These are phyloP conservation scores for Myzus persicae DNA, from an alignment of 1,140 invertebrate genomes.

Conservation along the genomic window DNA sequence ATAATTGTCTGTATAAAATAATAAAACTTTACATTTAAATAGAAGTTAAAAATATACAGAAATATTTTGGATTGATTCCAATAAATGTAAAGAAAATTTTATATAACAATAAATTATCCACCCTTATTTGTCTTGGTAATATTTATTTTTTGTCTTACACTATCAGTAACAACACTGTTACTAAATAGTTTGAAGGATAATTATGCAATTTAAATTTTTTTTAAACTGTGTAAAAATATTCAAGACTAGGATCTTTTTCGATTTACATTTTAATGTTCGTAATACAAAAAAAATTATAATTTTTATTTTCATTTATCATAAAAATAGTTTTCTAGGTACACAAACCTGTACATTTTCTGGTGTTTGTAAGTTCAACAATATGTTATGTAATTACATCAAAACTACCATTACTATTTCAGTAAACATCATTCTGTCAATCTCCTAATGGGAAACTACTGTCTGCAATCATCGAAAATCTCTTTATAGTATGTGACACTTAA, in stretches of 20 bases:
- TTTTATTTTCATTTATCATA: not conserved
- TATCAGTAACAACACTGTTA: not conserved
- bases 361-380: not conserved
- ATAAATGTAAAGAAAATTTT: not conserved
- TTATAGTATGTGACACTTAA: no score
- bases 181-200: not conserved
- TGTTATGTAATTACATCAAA: not conserved
- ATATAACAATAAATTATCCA: not conserved
- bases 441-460: no score
- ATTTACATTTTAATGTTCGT: not conserved
- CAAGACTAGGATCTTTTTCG: not conserved
- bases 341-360: not conserved
- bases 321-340: not conserved
- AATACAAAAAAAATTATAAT: no score
- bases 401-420: not conserved
- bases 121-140: not conserved
- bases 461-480: no score
- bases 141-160: not conserved
- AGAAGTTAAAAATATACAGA: no score
- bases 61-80: no score
- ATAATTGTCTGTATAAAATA: no score
- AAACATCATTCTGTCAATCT: not conserved
- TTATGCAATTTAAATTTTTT: not conserved
- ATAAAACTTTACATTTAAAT: no score
- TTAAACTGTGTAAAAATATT: not conserved